Evolutionary conservation across 92 coral and sea anemone species (phyloP), one percentile per base, ranked within the genome.

Genomic region (Meandrina meandrites): DNA sequence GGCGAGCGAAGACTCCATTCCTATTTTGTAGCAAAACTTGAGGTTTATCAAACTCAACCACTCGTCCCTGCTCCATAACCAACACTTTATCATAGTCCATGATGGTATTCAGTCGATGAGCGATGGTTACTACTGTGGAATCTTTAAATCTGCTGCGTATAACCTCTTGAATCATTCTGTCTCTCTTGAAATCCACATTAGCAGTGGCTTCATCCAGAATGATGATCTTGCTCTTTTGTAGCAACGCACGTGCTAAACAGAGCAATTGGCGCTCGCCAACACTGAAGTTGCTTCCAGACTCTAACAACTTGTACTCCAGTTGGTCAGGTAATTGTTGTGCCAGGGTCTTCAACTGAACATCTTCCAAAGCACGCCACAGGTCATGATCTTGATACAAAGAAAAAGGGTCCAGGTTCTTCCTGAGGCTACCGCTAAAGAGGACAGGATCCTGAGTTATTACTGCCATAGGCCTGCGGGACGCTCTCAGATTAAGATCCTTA

Each of bases 121-220:
- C 88, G 53, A 85, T 85, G 18, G 83, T 85, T 48, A 85, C 5
- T 68, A 85, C 88, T 21, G 88, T 85, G 53, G 76, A 76, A n/a
- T 85, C 83, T 85, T 85, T 76, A 67, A 85, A 78, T 42, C 67
- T 76, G 74, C 15, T 64, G 27, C 88, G 88, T 60, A 85, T 75
- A n/a, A 77, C 88, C 31, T 76, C 82, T 67, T 85, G 88, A 60
- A 85, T 85, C 66, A 85, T 34, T 36, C 58, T 72, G 60, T 85
- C 88, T 77, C 82, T 85, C 76, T 85, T 85, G 82, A 75, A 85
- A 78, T 85, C 88, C 67, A 85, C 88, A 77, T 85, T 85, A 48
- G 94, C 94, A 11, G 94, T 92, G 35, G 94, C 94, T 62, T 92
- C 94, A 35, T 92, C 94, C 75, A 90, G 79, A 6, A 92, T 73